Conservation (phyloP, 2,113 vertebrate genomes). For the Theristicus caerulescens region DNA sequence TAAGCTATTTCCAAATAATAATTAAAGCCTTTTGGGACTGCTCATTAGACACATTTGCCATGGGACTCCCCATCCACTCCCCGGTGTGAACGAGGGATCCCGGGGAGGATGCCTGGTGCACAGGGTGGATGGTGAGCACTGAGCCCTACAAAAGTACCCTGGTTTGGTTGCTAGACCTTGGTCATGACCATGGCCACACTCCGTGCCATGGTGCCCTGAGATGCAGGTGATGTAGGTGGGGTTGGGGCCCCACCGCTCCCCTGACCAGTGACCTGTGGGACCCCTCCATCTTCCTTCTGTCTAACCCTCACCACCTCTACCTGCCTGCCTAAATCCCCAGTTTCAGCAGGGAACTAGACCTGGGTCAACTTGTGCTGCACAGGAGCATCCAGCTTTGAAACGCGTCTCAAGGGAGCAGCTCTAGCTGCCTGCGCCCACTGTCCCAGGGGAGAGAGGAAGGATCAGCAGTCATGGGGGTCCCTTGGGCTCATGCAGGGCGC, state of each 20-base stretch:
- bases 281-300: background rate
- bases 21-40: slow-evolving; percentile 21
- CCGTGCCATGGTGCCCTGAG: rapidly evolving
- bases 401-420: rapidly evolving
- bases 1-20: slow-evolving; percentile 40
- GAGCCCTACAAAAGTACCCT: no score
- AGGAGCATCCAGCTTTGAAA: background rate
- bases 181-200: no score
- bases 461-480: rapidly evolving
- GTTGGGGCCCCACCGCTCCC: background rate
- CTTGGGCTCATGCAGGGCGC: background rate
- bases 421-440: rapidly evolving
- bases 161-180: background rate
- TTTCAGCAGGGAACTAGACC: background rate
- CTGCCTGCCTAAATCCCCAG: background rate
- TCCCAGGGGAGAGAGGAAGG: background rate
- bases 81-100: background rate
- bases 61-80: background rate
- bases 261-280: background rate
- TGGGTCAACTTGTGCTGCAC: background rate
- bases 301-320: background rate
- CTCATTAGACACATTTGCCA: background rate
- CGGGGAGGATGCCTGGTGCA: background rate
- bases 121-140: rapidly evolving
- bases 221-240: background rate